Evolutionary conservation across 2,797 vertebrate genomes (phyloP), one percentile per base, ranked within the genome.

Genomic region (Mormyrus hasselquistii): DNA sequence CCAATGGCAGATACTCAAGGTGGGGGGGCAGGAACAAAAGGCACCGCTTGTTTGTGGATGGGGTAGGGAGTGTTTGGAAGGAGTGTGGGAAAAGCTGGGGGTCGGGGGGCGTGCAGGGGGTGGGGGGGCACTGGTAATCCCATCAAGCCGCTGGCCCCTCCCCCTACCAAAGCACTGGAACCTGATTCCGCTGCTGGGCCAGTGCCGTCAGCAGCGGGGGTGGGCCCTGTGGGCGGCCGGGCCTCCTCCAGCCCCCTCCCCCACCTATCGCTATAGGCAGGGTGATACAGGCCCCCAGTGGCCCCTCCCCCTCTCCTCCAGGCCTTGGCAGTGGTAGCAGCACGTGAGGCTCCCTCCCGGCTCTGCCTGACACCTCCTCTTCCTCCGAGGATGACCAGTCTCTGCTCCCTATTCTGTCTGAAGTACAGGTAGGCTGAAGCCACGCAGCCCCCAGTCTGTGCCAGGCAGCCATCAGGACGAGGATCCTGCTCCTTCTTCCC

Each of bases 381-480:
- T 93, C 95, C 95, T 95, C 94, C 93, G 94, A 93, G 95, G 96
- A 99, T 98, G 98, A 98, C 97, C 94, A 95, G 96, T 92, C 93
- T 98, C 92, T 98, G 98, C 94, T 98, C 97, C 92, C 95, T 99
- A 93, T 95, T 99, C 94, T 98, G 98, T 97, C 92, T 98, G 94
- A 98, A 97, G 95, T 98, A 97, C 97, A 99, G 98, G 98, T 99
- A 98, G 90, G 93, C 87, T 89, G 52, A 89, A 90, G 73, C 82
- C 50, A 87, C 82, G 38, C 62, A 34, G 44, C 79, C 76, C 79
- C 79, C 79, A 22, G 7, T 47, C 47, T 47, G 19, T 22, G 79
- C 29, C 29, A 12, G 49, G 44, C 34, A 16, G 73, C 53, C 29
- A 12, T 7, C 14, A 57, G 38, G 57, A 62, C 7, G 2, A 16